Evolutionary conservation across 2,888 invertebrate genomes (phyloP).

Genomic region (Agonum fuliginosum): DNA sequence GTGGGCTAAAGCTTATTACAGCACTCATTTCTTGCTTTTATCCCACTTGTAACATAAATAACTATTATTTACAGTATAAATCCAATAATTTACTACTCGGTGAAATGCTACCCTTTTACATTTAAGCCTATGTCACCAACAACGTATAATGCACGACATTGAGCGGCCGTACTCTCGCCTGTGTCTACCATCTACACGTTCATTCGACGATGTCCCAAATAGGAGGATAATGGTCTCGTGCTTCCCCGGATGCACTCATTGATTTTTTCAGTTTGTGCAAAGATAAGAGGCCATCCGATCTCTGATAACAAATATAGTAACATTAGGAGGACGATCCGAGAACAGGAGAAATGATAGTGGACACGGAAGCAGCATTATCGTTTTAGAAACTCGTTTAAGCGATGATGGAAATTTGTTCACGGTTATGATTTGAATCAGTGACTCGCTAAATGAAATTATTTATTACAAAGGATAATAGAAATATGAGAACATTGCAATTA

Average conservation of each 20-base stretch:
- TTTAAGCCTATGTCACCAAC: too few relatives aligned
- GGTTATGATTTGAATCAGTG: conserved; percentile 26
- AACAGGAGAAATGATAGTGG: conserved; percentile 20
- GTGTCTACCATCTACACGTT: too few relatives aligned
- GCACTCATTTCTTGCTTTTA: too few relatives aligned
- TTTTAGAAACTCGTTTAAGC: conserved; percentile 28
- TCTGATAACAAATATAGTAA: conserved; percentile 29
- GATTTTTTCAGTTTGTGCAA: conserved; percentile 24
- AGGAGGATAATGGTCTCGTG: conserved; percentile 29
- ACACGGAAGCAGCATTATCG: conserved; percentile 28
- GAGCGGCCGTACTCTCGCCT: too few relatives aligned
- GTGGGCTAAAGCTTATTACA: too few relatives aligned
- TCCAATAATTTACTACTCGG: too few relatives aligned
- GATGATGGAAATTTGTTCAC: conserved; percentile 37
- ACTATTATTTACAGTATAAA: too few relatives aligned
- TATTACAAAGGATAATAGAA: conserved; percentile 9
- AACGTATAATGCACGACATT: too few relatives aligned
- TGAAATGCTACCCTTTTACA: too few relatives aligned
- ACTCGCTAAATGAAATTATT: conserved; percentile 5
- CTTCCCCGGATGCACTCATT: conserved; percentile 43
- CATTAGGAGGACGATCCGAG: conserved; percentile 4
- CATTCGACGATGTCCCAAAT: conserved; percentile 14
- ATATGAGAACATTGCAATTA: too few relatives aligned
- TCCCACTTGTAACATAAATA: too few relatives aligned
- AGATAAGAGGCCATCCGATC: conserved; percentile 18